phyloP scores from a whole-genome alignment of 2,113 vertebrate species.

The Ctenodactylus gundi region DNA sequence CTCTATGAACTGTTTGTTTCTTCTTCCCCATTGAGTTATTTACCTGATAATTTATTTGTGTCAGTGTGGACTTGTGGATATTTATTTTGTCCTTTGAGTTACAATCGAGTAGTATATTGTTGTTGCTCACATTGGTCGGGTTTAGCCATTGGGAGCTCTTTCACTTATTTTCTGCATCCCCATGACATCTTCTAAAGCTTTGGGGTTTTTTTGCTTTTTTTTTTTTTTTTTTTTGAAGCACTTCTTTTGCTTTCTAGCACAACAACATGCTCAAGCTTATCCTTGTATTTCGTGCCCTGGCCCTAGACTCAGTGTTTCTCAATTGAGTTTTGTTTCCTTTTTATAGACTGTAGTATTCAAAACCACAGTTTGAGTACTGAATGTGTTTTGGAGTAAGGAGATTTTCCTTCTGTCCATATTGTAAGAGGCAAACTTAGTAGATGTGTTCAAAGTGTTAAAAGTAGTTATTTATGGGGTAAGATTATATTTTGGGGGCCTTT shows the following conservation, averaged over 20 bases:
- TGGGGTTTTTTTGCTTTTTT: too few species aligned
- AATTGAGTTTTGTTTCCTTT: neutral
- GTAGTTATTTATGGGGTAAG: slow-evolving; percentile 5
- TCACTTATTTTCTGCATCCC: neutral
- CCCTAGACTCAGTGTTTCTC: neutral
- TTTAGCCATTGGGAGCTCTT: neutral
- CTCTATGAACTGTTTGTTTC: neutral
- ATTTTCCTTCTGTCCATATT: slow-evolving; percentile 2
- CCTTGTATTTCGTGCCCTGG: neutral
- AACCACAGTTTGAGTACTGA: neutral
- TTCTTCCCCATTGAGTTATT: neutral
- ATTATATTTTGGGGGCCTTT: neutral
- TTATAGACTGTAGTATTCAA: neutral
- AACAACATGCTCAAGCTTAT: neutral
- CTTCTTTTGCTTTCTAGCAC: neutral
- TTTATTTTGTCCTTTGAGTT: neutral
- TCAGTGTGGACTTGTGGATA: neutral
- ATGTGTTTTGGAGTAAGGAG: too few species aligned
- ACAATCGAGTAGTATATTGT: neutral
- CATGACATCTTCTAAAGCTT: neutral
- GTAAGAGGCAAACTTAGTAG: neutral
- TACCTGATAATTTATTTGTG: neutral
- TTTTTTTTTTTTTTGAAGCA: neutral
- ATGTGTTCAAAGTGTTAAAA: neutral
- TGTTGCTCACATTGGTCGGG: neutral